Base-by-base conservation (phyloP, 1,140 invertebrate genomes). In the Leptinotarsa texana region DNA sequence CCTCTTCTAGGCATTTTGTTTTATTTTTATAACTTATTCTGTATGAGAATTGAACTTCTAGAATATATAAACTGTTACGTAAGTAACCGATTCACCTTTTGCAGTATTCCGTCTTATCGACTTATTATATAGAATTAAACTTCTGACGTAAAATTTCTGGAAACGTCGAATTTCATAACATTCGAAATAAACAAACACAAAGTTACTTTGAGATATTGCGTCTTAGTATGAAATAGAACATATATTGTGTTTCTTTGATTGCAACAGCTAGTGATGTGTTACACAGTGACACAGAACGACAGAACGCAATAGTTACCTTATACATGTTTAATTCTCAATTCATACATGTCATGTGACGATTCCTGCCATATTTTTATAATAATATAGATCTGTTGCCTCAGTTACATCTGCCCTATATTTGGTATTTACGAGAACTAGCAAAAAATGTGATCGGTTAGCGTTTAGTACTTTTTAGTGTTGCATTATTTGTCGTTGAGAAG, bases 1-100 rank as follows among this genome's bases (percentile, higher is more conserved):
- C 92, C 92, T 85, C 92, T 89, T 87, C 92, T 90, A 85, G 91
- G 90, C 92, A 94, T 94, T 85, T 87, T 89, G 71, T 48, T 5
- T 33, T 33, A 27, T 48, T 69, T 57, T 57, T 15, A 18, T 18
- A 17, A n/a, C n/a, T 57, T 57, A 57, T 57, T 18, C 51, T 8
- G 17, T n/a, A 17, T n/a, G 17, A 8, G 13, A 57, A 57, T 8
- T 57, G 5, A 57, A 57, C 51, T 57, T 18, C 15, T 57, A n/a
- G 6, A 57, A 57, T 57, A n/a, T 57, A 18, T 18, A 17, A n/a
- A 15, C n/a, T 18, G 17, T 57, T 57, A 57, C 51, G 51, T n/a
- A 57, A 57, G 3, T 15, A 5, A 57, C 13, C 0, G 51, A 57
- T 57, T 17, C 51, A 15, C 51, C n/a, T 18, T 42, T 42, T 42